These are phyloP conservation scores for Trachythela sp. DNA, from an alignment of 64 coral and sea anemone genomes.

Conservation along the genomic window DNA sequence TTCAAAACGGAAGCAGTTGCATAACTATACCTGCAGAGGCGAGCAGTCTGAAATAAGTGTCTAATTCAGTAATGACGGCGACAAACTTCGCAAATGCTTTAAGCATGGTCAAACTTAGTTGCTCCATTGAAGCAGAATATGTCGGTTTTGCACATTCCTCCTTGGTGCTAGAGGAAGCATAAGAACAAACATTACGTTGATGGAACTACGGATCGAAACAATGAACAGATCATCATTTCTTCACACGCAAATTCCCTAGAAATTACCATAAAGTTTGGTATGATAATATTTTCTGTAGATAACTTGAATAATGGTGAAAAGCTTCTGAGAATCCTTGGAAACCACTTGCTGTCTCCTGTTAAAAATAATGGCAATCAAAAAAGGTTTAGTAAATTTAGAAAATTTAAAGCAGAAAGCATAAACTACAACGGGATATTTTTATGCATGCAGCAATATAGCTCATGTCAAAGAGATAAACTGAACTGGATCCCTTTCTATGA, in stretches of 20 bases:
- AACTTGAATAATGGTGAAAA: constrained; percentile 72
- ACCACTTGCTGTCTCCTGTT: constrained; percentile 82
- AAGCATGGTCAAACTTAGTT: constrained; percentile 52
- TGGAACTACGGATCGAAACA: neutral
- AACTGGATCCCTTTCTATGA: too few species aligned
- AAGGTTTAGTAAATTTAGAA: neutral
- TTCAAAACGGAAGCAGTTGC: too few species aligned
- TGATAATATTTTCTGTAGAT: constrained; percentile 79
- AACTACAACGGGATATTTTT: too few species aligned
- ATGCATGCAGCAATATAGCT: too few species aligned
- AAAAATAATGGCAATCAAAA: constrained; percentile 6
- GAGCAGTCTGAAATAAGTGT: constrained; percentile 58
- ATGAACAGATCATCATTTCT: neutral
- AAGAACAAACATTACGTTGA: neutral
- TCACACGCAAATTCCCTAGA: neutral
- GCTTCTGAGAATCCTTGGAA: constrained; percentile 69
- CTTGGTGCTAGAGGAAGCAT: constrained; percentile 56
- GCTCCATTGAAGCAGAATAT: constrained; percentile 71
- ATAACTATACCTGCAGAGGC: constrained; percentile 64
- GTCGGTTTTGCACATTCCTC: constrained; percentile 86
- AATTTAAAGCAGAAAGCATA: too few species aligned
- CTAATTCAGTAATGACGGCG: constrained; percentile 63
- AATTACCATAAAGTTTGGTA: constrained; percentile 71
- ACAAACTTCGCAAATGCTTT: constrained; percentile 50
- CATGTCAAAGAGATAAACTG: too few species aligned